Base-by-base conservation (phyloP, 2,888 invertebrate genomes). In the Lasioglossum calceatum region DNA sequence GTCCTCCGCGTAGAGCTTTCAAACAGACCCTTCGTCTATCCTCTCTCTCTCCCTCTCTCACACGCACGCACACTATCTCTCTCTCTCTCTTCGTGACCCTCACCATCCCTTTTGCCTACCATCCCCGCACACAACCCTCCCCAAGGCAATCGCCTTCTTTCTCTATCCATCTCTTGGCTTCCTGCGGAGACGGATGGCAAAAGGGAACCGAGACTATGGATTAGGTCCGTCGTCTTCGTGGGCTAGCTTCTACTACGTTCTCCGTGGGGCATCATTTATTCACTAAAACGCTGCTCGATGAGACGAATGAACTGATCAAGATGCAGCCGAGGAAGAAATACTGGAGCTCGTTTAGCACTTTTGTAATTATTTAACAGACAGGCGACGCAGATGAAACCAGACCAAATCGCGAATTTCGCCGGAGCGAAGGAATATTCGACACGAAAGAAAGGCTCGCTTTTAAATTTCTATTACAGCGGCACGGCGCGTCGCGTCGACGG, bases 1-100 rank as follows among this genome's bases (percentile, higher is more conserved):
- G 92, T 92, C 89, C 90, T 90, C 78, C 86, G 78, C 76, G 74
- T 85, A 86, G 87, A 81, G 89, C 91, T 90, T 91, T 91, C 91
- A 90, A 87, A 87, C 82, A 77, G 82, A 84, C 86, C 89, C 86
- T 84, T 84, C 71, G 44, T 50, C 83, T 32, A 32, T n/a, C 79
- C 58, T 75, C 81, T 74, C 74, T n/a, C 58, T n/a, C 58, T n/a
- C n/a, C 0, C 54, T 23, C 50, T 8, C 19, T 23, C 42, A 42
- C 42, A 42, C 10, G 12, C 42, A 42, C 42, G 10, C 42, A 10
- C 42, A 10, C 32, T 14, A 4, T 12, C 54, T 54, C 23, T 58
- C 54, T n/a, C n/a, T 1, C n/a, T 58, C 12, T n/a, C n/a, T n/a
- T 58, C 58, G n/a, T 58, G n/a, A 58, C 58, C 58, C 58, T 58